Evolutionary conservation across 2,113 vertebrate species (phyloP).

Genomic region (Odocoileus virginianus): DNA sequence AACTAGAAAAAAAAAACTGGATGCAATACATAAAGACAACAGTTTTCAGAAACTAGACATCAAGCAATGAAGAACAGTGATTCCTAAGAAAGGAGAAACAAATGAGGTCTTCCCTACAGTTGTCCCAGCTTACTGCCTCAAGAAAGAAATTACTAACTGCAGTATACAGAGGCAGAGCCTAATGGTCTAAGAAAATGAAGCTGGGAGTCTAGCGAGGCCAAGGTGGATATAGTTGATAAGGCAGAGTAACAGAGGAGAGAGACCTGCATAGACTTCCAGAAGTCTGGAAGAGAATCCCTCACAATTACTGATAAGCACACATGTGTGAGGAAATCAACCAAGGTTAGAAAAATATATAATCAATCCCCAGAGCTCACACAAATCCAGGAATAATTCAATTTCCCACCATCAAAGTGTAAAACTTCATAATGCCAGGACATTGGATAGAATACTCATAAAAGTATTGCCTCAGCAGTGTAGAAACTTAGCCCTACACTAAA

Average conservation of each 20-base stretch:
- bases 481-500: not conserved
- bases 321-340: not conserved
- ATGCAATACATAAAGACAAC: constrained; percentile 4
- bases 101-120: not conserved
- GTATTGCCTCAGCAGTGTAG: not conserved
- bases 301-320: not conserved
- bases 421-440: not conserved
- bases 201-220: not conserved
- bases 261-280: not conserved
- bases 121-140: not conserved
- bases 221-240: not conserved
- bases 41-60: not conserved
- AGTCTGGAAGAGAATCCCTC: not conserved
- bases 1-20: not conserved
- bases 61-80: not conserved
- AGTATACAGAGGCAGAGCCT: not conserved
- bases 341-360: not conserved
- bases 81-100: not conserved
- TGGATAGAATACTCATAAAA: not conserved
- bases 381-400: not conserved
- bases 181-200: not conserved
- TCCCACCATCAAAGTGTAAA: not conserved
- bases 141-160: not conserved
- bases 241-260: not conserved
- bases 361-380: not conserved